phyloP scores from a whole-genome alignment of 1,140 invertebrate genomes.

The Hypothenemus hampei region DNA sequence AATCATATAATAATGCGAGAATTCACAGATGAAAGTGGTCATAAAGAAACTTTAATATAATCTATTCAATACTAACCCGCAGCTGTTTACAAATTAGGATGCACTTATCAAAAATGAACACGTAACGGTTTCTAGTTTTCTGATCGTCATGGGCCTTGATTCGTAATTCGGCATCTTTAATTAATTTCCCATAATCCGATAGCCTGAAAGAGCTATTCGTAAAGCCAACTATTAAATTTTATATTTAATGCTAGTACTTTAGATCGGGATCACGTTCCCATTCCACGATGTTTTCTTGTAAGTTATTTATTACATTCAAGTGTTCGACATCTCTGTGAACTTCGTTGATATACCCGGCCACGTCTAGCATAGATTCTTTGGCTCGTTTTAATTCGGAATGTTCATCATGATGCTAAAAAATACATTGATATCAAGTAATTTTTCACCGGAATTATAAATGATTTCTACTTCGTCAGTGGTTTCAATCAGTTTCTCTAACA shows the following conservation, averaged over 20 bases:
- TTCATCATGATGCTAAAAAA: constrained; percentile 68
- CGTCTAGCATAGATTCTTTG: constrained; percentile 95
- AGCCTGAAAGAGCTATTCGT: constrained; percentile 19
- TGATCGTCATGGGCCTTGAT: constrained; percentile 88
- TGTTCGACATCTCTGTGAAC: constrained; percentile 96
- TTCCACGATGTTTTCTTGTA: constrained; percentile 75
- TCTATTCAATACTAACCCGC: constrained; percentile 22
- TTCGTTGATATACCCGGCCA: constrained; percentile 96
- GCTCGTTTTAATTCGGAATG: constrained; percentile 76
- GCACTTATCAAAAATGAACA: constrained; percentile 96
- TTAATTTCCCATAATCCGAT: constrained; percentile 80
- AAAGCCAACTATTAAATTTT: neutral
- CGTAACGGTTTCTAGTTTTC: constrained; percentile 79
- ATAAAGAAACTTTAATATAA: neutral
- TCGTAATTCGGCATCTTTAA: constrained; percentile 90
- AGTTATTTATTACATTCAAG: constrained; percentile 82
- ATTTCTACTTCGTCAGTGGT: constrained; percentile 74
- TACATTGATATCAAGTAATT: neutral
- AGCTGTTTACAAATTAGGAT: constrained; percentile 88
- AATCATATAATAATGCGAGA: too few species aligned
- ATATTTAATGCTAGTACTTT: constrained; percentile 13
- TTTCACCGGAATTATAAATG: too few species aligned
- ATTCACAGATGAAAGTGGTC: too few species aligned
- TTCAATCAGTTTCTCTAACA: constrained; percentile 88
- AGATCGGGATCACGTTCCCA: constrained; percentile 52